Conservation (phyloP, 2,888 invertebrate genomes). For the Tinea trinotella region DNA sequence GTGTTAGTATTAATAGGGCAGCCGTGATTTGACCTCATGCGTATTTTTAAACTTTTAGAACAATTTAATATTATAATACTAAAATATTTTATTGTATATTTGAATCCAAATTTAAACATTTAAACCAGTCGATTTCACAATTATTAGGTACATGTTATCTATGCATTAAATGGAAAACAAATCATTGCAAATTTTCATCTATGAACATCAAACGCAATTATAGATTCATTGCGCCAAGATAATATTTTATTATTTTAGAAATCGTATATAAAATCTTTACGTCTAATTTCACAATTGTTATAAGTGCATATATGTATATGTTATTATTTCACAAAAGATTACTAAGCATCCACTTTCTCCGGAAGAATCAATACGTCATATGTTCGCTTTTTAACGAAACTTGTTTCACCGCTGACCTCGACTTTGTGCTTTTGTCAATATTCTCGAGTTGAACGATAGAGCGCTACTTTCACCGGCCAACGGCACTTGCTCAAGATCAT, state of each 20-base stretch:
- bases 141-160: too few relatives aligned
- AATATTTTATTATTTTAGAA: background rate
- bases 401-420: conserved; percentile 54
- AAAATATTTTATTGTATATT: too few relatives aligned
- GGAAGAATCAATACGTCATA: conserved; percentile 2
- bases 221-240: too few relatives aligned
- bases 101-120: too few relatives aligned
- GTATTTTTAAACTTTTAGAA: too few relatives aligned
- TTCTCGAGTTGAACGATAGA: conserved; percentile 37
- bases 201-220: too few relatives aligned
- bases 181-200: too few relatives aligned
- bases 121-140: too few relatives aligned
- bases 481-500: conserved; percentile 20
- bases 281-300: background rate
- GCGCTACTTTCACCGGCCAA: conserved; percentile 48
- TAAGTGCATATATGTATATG: background rate
- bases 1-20: too few relatives aligned
- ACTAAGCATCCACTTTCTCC: conserved; percentile 10
- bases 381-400: conserved; percentile 39
- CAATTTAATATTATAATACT: too few relatives aligned
- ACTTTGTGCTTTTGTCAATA: conserved; percentile 35
- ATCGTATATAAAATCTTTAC: background rate
- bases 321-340: background rate
- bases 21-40: too few relatives aligned
- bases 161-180: too few relatives aligned